A percentile compares a stretch with the other conserved stretches of the same genome.
Evolutionary conservation across 2,113 vertebrate genomes (phyloP).

Genomic region (Amblyopsis rosae): DNA sequence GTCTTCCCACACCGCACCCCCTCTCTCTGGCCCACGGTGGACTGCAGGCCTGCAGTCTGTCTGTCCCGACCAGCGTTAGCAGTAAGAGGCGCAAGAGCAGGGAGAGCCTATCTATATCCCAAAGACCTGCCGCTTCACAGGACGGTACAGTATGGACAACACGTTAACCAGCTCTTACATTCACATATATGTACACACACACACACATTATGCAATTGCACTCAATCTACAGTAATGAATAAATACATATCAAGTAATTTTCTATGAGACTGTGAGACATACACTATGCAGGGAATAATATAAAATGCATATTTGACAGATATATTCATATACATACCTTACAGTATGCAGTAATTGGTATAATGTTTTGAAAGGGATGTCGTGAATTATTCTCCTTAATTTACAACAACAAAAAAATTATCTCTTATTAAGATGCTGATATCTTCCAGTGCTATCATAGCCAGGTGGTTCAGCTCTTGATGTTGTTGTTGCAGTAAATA

Average conservation of each 20-base stretch:
- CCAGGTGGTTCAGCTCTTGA: slow-evolving; percentile 35
- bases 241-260: too few species aligned
- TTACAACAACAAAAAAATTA: slow-evolving; percentile 24
- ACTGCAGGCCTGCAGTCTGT: slow-evolving; percentile 15
- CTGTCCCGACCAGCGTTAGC: slow-evolving; percentile 18
- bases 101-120: background rate
- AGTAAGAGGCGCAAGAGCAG: slow-evolving; percentile 8
- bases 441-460: slow-evolving; percentile 46
- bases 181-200: background rate
- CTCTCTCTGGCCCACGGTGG: background rate
- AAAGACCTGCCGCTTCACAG: slow-evolving; percentile 21
- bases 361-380: too few species aligned
- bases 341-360: too few species aligned
- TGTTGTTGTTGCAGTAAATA: slow-evolving; percentile 48
- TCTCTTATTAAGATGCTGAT: slow-evolving; percentile 25
- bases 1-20: background rate
- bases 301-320: too few species aligned
- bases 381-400: background rate
- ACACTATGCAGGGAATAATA: too few species aligned
- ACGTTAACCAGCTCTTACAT: background rate
- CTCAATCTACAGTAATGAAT: too few species aligned
- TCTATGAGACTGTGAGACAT: too few species aligned
- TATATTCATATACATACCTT: too few species aligned
- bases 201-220: too few species aligned
- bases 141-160: slow-evolving; percentile 49